A percentile compares a stretch with the other conserved stretches of the same genome.
Conservation (phyloP, 1,140 invertebrate species). For the Scaptomyza hsui region DNA sequence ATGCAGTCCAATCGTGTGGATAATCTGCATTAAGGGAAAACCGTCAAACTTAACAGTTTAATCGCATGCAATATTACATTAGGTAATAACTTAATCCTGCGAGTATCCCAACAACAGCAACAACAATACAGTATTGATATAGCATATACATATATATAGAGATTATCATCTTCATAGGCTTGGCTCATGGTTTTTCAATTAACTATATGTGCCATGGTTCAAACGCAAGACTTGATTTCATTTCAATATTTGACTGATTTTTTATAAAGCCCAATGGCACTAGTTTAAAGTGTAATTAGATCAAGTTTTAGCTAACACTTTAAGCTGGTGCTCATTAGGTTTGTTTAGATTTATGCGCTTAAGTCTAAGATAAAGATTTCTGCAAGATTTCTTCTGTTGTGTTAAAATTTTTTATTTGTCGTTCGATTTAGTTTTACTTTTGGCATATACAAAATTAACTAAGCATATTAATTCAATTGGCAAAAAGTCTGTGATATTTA, state of each 20-base stretch:
- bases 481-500: constrained; percentile 81
- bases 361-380: constrained; percentile 20
- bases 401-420: constrained; percentile 7
- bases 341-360: constrained; percentile 45
- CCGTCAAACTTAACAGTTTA: constrained; percentile 1
- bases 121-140: constrained; percentile 55
- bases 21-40: constrained; percentile 55
- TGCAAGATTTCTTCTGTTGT: constrained; percentile 24
- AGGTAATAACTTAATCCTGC: constrained; percentile 31
- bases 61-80: constrained; percentile 25
- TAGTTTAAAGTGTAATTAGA: constrained; percentile 11
- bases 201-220: constrained; percentile 70
- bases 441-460: constrained; percentile 66
- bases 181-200: constrained; percentile 68
- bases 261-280: constrained; percentile 36
- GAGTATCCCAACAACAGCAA: constrained; percentile 19
- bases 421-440: constrained; percentile 20
- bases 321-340: constrained; percentile 14
- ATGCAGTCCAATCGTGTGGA: constrained; percentile 58
- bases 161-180: constrained; percentile 63
- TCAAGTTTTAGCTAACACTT: background rate
- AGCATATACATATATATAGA: constrained; percentile 37
- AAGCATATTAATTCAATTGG: constrained; percentile 74
- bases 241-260: constrained; percentile 71
- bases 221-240: constrained; percentile 72